phyloP scores from a whole-genome alignment of 2,888 invertebrate species.

The Phalera bucephala region DNA sequence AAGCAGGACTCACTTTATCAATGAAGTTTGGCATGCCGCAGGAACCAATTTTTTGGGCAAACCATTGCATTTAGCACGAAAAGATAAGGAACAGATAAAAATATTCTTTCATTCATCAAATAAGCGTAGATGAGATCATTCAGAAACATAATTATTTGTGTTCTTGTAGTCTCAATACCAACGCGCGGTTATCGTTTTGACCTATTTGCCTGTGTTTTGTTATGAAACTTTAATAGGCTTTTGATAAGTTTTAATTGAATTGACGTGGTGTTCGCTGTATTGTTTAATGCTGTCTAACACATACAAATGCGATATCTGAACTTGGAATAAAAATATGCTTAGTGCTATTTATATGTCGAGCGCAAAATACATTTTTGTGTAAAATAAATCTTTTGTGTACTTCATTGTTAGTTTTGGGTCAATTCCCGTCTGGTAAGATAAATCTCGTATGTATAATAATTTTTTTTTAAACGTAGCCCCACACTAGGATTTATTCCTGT shows the following conservation, averaged over 20 bases:
- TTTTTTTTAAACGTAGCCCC: too few species aligned
- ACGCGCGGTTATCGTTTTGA: conserved; percentile 24
- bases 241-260: conserved; percentile 31
- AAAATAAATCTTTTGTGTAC: too few species aligned
- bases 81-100: not conserved
- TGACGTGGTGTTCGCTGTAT: conserved; percentile 14
- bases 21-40: not conserved
- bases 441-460: too few species aligned
- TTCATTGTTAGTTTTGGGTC: too few species aligned
- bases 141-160: conserved; percentile 18
- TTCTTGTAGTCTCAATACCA: conserved; percentile 6
- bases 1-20: too few species aligned
- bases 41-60: not conserved
- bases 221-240: conserved; percentile 26
- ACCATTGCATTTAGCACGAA: not conserved
- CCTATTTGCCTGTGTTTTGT: conserved; percentile 22
- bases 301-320: too few species aligned
- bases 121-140: conserved; percentile 8
- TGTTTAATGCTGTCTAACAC: too few species aligned
- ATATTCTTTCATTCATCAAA: conserved; percentile 1
- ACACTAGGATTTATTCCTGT: too few species aligned
- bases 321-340: too few species aligned
- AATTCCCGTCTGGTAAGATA: too few species aligned
- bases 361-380: too few species aligned
- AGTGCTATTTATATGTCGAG: too few species aligned